phyloP scores from a whole-genome alignment of 2,797 vertebrate genomes.

The Acrossocheilus fasciatus region DNA sequence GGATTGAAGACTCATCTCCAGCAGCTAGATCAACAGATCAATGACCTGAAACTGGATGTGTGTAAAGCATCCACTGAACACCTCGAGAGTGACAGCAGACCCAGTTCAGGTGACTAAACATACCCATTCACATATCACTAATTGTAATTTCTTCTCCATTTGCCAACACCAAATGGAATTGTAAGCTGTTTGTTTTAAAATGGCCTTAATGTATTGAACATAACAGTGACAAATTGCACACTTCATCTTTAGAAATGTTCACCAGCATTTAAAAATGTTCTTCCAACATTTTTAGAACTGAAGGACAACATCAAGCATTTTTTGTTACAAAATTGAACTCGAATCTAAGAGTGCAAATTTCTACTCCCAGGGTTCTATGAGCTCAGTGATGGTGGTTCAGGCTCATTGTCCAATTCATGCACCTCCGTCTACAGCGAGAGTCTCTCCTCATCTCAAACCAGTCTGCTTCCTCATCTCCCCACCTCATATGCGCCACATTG shows the following conservation, averaged over 20 bases:
- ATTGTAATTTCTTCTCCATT: slow-evolving; percentile 1
- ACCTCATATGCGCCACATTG: slow-evolving; percentile 68
- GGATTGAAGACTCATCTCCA: slow-evolving; percentile 92
- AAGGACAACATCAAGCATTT: not conserved
- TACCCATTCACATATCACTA: not conserved
- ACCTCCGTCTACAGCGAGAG: slow-evolving; percentile 93
- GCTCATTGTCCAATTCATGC: slow-evolving; percentile 93
- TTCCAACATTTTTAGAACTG: not conserved
- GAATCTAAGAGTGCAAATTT: not conserved
- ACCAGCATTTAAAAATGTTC: too few relatives aligned
- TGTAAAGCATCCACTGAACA: slow-evolving; percentile 84
- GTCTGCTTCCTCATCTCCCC: slow-evolving; percentile 73
- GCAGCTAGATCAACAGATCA: slow-evolving; percentile 91
- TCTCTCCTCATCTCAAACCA: slow-evolving; percentile 82
- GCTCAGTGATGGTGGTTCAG: slow-evolving; percentile 92
- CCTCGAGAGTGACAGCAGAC: slow-evolving; percentile 92
- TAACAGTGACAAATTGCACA: not conserved
- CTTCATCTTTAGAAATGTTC: not conserved
- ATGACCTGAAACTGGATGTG: slow-evolving; percentile 88
- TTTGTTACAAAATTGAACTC: not conserved
- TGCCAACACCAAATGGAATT: not conserved
- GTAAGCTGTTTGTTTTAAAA: not conserved
- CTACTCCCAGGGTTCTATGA: slow-evolving; percentile 90
- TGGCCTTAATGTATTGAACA: not conserved
- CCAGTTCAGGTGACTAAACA: slow-evolving; percentile 88